Conservation (phyloP, 2,888 invertebrate genomes). For the Tetragnatha montana region DNA sequence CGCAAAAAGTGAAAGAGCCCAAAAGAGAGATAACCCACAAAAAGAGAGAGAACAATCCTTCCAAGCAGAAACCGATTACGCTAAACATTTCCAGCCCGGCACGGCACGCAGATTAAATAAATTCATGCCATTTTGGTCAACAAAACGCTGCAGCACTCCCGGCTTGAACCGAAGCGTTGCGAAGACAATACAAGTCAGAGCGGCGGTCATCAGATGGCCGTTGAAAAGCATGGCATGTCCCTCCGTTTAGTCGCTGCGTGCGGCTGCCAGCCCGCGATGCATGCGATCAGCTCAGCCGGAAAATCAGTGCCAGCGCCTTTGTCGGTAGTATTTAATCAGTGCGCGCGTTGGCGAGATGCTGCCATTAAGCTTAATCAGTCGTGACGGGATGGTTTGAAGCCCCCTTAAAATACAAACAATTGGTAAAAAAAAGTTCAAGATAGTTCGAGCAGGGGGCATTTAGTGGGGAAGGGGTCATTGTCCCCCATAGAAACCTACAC, state of each 20-base stretch:
- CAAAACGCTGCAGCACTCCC: background rate
- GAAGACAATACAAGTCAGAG: background rate
- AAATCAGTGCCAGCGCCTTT: background rate
- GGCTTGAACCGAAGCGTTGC: background rate
- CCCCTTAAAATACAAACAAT: too few relatives aligned
- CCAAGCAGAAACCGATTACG: too few relatives aligned
- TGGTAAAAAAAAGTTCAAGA: too few relatives aligned
- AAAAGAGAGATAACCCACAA: too few relatives aligned
- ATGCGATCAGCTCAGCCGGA: background rate
- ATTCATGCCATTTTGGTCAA: background rate
- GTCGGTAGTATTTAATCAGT: background rate
- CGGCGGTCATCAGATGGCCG: background rate
- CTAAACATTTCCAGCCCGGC: background rate
- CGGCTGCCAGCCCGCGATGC: background rate
- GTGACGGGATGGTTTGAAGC: background rate
- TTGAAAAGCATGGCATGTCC: background rate
- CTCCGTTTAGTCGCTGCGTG: background rate
- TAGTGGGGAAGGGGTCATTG: too few relatives aligned
- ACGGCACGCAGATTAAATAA: background rate
- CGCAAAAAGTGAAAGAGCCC: background rate
- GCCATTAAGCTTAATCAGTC: background rate
- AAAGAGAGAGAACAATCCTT: too few relatives aligned
- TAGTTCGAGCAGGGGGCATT: too few relatives aligned
- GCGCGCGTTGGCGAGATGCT: background rate
- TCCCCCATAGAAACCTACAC: too few relatives aligned